Evolutionary conservation across 35 echinoderm and acorn worm species (phyloP), one percentile per base, ranked within the genome.

Genomic region (Patiria miniata): DNA sequence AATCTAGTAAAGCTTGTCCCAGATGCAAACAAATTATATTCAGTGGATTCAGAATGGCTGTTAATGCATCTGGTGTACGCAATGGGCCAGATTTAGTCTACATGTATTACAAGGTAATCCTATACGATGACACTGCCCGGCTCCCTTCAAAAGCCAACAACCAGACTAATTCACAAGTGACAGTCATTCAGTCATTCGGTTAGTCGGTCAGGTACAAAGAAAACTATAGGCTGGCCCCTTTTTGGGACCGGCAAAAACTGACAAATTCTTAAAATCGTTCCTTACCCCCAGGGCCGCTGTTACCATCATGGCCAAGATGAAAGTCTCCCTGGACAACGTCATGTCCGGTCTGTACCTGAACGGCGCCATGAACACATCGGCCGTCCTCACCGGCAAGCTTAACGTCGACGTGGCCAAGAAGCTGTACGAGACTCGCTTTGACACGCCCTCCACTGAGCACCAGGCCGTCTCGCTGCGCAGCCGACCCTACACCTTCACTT

Each of bases 401-500:
- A 55, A 29, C 15, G 33, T 92, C 19, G 79, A 92, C n/a, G 30
- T 87, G 22, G 34, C 40, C 39, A 47, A 84, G 28, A 37, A 68
- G 52, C 77, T 81, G 19, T 87, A 81, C 51, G 17, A 87, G 30
- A 52, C 44, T 17, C 79, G 30, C 14, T 47, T 87, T 14, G 53
- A 40, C n/a, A 81, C 85, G 29, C 85, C 85, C 1, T 39, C 61
- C 29, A 78, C 33, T 2, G 58, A 92, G 51, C 85, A 42, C 37
- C 77, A 80, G 40, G 40, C 87, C 8, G 28, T 92, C 36, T 50
- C 79, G 10, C 37, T 92, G 38, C 80, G 57, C 36, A 87, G 85
- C 60, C 80, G 87, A 58, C 90, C 90, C 19, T 92, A 38, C 36
- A 87, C 85, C 19, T 92, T 39, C 78, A 81, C 10, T 39, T 22